These are phyloP conservation scores for Ormyrus thymus DNA, from an alignment of 2,888 invertebrate genomes.

Conservation along the genomic window DNA sequence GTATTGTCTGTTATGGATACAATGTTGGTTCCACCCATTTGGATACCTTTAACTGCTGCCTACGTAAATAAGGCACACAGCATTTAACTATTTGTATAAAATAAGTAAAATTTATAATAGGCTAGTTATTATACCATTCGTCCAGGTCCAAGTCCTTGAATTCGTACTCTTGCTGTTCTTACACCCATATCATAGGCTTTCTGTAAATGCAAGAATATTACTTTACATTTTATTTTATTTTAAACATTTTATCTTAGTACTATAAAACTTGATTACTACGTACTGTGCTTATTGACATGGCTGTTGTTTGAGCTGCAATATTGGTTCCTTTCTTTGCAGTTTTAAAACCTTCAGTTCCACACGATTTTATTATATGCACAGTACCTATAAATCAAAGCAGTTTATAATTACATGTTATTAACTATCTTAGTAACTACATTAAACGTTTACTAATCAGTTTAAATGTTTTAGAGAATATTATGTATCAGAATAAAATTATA, in stretches of 20 bases:
- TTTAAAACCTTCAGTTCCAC: conserved; percentile 96
- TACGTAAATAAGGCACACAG: conserved; percentile 69
- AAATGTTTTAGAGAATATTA: not conserved
- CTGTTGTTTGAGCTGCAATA: conserved; percentile 96
- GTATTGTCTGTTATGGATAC: conserved; percentile 96
- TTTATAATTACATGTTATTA: not conserved
- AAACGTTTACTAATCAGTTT: not conserved
- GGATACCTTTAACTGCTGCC: conserved; percentile 94
- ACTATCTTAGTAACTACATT: not conserved
- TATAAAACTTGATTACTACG: conserved; percentile 65
- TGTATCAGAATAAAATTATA: not conserved
- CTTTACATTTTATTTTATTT: not conserved
- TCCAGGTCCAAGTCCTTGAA: conserved; percentile 92
- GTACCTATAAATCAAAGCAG: conserved; percentile 58
- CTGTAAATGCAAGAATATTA: conserved; percentile 73
- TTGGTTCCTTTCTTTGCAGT: conserved; percentile 97
- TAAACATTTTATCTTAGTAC: conserved; percentile 11
- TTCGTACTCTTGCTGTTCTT: conserved; percentile 84
- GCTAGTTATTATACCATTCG: conserved; percentile 83
- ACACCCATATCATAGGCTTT: conserved; percentile 84
- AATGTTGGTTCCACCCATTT: conserved; percentile 93
- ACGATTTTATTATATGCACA: conserved; percentile 81
- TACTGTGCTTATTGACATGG: conserved; percentile 86
- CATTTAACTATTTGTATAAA: conserved; percentile 40
- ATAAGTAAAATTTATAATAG: conserved; percentile 8